phyloP scores from a whole-genome alignment of 2,797 vertebrate species.

The Catamblyrhynchus diadema region DNA sequence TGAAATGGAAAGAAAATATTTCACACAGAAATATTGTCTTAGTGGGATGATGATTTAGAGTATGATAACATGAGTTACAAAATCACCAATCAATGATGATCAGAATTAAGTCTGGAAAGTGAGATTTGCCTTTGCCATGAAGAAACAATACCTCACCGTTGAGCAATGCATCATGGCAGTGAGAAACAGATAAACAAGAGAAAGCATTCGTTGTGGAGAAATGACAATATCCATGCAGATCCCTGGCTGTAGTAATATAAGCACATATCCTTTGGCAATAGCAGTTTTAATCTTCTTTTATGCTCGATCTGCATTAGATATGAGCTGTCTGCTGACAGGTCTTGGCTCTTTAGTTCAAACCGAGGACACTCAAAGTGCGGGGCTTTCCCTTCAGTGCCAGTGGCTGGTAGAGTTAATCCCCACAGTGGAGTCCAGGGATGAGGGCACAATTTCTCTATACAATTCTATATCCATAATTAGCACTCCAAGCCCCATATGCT shows the following conservation, averaged over 20 bases:
- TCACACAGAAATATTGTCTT: not conserved
- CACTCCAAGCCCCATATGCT: not conserved
- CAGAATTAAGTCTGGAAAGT: not conserved
- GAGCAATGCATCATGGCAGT: not conserved
- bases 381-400: not conserved
- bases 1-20: not conserved
- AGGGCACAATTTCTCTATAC: not conserved
- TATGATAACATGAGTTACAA: not conserved
- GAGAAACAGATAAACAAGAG: not conserved
- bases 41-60: not conserved
- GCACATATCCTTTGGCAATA: not conserved
- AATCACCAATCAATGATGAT: not conserved
- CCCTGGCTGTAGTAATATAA: not conserved
- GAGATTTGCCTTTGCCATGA: not conserved
- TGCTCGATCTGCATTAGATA: not conserved
- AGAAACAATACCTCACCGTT: not conserved
- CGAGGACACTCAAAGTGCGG: not conserved
- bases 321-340: not conserved
- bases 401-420: not conserved
- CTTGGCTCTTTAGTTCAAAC: not conserved
- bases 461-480: not conserved
- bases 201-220: not conserved
- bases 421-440: not conserved
- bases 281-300: not conserved
- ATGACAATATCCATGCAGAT: not conserved